These are phyloP conservation scores for Diacarnus erythraeanus DNA, from an alignment of 37 sponge, comb jelly and placozoan species.

Conservation along the genomic window DNA sequence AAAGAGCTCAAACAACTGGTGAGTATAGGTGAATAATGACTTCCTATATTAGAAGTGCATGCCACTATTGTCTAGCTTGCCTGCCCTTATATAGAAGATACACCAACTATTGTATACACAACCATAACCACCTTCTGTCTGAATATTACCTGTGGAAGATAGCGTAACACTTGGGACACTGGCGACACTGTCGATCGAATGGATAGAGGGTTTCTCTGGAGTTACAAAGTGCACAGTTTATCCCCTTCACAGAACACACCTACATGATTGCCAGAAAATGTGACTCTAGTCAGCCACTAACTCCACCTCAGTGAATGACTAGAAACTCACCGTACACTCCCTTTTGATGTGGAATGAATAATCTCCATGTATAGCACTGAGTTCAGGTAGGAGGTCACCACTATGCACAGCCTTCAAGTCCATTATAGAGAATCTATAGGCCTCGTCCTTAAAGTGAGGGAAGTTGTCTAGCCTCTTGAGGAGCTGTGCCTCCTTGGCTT, in stretches of 20 bases:
- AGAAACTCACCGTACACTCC: slow-evolving; percentile 59
- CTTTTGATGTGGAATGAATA: slow-evolving; percentile 61
- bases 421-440: slow-evolving; percentile 67
- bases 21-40: too few species aligned
- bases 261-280: background rate
- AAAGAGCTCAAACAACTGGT: too few species aligned
- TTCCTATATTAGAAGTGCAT: too few species aligned
- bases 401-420: slow-evolving; percentile 66
- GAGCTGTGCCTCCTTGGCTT: slow-evolving; percentile 60
- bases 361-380: slow-evolving; percentile 49
- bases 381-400: slow-evolving; percentile 63
- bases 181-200: slow-evolving; percentile 50
- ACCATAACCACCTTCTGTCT: background rate
- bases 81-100: too few species aligned
- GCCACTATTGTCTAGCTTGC: too few species aligned
- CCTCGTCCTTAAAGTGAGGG: slow-evolving; percentile 56
- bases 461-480: slow-evolving; percentile 38
- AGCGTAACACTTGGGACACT: slow-evolving; percentile 49
- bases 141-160: slow-evolving; percentile 67
- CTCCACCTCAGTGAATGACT: background rate
- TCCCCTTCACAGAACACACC: slow-evolving; percentile 58
- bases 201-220: slow-evolving; percentile 71
- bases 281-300: background rate
- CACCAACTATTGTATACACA: background rate
- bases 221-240: slow-evolving; percentile 52